Base-by-base conservation (phyloP, 2,797 vertebrate genomes). In the Rhinichthys osculus region DNA sequence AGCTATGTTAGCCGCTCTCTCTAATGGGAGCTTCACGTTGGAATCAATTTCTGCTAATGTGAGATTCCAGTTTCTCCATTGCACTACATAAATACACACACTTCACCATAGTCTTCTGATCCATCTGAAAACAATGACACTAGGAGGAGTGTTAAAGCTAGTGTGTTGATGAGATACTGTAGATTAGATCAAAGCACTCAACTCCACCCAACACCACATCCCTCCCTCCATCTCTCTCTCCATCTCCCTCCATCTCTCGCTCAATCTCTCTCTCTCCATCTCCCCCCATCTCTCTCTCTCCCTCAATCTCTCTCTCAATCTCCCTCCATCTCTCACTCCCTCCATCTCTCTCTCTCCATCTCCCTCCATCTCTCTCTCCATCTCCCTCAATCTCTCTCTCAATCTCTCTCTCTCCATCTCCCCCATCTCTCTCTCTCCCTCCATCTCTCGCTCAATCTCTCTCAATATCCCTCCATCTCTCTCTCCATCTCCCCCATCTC, bases 181-280 rank as follows among this genome's bases (percentile, higher is more conserved):
- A 84, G 47, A 84, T 78, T 57, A 78, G 44, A 78, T 84, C 64
- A 84, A 78, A 84, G 62, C 64, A 17, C 35, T 69, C 64, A 54
- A 47, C 73, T 38, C 59, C 44, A 50, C 23, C 33, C 33, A 42
- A 42, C 54, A 6, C 13, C 71, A 30, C 42, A 27, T 35, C 27
- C 13, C 42, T 44, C 23, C 11, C n/a, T 42, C 42, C 1, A 30
- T 30, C 30, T 30, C 40, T 42, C 21, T 17, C 33, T 42, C 42
- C 1, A 14, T 13, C 30, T 27, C 52, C 30, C 30, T 30, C 2
- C 30, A 30, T 70, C 44, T 33, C 8, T 71, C 8, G 23, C 14
- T 81, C 64, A 30, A 30, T 33, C 7, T 59, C 30, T 40, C 40
- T 42, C 14, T 35, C 23, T 42, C 42, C 1, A 30, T 4, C 57